Conservation (phyloP, 2,888 invertebrate genomes). For the Euzophera pinguis region DNA sequence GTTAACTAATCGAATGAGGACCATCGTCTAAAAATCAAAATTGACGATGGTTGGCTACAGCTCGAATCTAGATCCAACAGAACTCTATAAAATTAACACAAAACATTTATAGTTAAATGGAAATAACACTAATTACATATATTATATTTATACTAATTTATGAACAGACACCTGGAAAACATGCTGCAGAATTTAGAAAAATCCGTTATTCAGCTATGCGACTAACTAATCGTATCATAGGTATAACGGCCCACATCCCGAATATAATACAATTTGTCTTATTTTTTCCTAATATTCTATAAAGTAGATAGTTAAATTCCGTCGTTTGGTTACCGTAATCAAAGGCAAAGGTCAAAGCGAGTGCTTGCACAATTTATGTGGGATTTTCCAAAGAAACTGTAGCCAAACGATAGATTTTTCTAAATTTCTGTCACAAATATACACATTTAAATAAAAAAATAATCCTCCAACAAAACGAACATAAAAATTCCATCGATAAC, state of each 20-base stretch:
- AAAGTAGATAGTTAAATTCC: not conserved
- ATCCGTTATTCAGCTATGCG: conserved; percentile 23
- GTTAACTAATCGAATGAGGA: conserved; percentile 31
- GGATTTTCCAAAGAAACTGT: not conserved
- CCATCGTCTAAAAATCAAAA: too few species aligned
- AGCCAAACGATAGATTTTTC: conserved; percentile 13
- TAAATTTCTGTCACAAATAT: conserved; percentile 12
- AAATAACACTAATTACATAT: conserved; percentile 68
- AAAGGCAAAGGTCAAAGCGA: not conserved
- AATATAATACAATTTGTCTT: not conserved
- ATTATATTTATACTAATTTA: conserved; percentile 62
- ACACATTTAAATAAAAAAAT: conserved; percentile 4
- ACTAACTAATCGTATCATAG: conserved; percentile 5
- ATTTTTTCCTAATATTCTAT: not conserved
- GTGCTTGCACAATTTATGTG: not conserved
- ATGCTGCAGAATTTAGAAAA: conserved; percentile 30
- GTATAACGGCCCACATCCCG: conserved; percentile 1
- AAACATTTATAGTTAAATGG: conserved; percentile 59
- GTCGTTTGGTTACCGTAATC: not conserved
- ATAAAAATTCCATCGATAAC: conserved; percentile 1
- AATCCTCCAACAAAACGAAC: not conserved
- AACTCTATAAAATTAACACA: conserved; percentile 53
- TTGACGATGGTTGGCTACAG: conserved; percentile 36
- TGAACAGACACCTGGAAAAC: conserved; percentile 50
- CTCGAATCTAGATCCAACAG: conserved; percentile 48